Conservation (phyloP, 2,797 vertebrate genomes). For the Harpagifer antarcticus region DNA sequence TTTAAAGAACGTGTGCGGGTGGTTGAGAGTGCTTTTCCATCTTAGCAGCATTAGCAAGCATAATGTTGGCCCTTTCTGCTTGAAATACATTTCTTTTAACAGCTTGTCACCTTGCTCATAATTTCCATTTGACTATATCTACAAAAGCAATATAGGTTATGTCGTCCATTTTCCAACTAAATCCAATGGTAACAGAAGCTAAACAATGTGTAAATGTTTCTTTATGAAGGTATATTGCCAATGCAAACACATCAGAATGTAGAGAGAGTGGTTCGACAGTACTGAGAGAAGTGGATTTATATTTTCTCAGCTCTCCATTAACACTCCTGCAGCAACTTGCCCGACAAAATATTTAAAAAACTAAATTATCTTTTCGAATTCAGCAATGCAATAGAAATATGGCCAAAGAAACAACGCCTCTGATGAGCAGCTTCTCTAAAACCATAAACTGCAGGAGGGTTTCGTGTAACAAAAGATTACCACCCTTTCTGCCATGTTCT, state of each 20-base stretch:
- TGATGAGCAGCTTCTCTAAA: constrained; percentile 29
- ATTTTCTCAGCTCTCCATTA: constrained; percentile 24
- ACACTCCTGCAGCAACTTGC: constrained; percentile 29
- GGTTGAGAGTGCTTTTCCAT: constrained; percentile 57
- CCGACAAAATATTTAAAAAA: neutral
- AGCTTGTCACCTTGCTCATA: constrained; percentile 24
- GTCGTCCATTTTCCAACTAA: neutral
- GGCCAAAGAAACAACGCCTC: neutral
- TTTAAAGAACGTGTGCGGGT: constrained; percentile 27
- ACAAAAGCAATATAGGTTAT: constrained; percentile 4
- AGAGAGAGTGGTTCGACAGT: constrained; percentile 20
- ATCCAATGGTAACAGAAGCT: constrained; percentile 1
- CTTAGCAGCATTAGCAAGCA: constrained; percentile 37
- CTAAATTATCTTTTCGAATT: constrained; percentile 1
- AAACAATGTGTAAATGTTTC: constrained; percentile 7
- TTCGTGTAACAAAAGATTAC: constrained; percentile 17
- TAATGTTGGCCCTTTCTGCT: constrained; percentile 16
- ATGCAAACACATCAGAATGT: neutral
- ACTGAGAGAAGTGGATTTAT: constrained; percentile 31
- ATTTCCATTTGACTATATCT: constrained; percentile 27
- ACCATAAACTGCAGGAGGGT: constrained; percentile 13
- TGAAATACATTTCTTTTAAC: constrained; percentile 40
- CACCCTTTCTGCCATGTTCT: constrained; percentile 7
- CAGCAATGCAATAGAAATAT: neutral
- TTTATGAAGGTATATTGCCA: neutral